Evolutionary conservation across 2,888 invertebrate species (phyloP).

Genomic region (Neria commutata): DNA sequence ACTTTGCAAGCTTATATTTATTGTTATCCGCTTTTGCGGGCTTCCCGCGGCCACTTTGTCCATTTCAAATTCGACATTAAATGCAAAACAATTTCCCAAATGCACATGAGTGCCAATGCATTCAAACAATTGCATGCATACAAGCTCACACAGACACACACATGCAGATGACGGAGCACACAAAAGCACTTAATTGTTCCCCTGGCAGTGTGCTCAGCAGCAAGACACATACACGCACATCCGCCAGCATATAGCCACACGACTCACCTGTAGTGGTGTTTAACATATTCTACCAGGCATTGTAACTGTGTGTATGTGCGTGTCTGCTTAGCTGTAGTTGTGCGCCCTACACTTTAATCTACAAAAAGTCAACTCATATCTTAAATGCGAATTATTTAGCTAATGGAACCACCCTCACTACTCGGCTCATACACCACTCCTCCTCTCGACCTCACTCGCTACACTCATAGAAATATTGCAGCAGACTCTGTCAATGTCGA

Average conservation of each 20-base stretch:
- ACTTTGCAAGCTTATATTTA: not conserved
- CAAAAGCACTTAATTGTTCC: constrained; percentile 43
- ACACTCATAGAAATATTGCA: too few species aligned
- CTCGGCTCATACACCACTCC: not conserved
- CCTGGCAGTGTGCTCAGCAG: constrained; percentile 27
- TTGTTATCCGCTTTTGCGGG: not conserved
- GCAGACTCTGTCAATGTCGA: too few species aligned
- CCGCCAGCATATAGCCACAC: not conserved
- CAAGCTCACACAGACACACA: constrained; percentile 7
- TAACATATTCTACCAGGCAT: constrained; percentile 9
- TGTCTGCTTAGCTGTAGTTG: not conserved
- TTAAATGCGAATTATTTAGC: constrained; percentile 7
- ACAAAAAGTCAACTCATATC: not conserved
- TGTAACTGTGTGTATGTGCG: constrained; percentile 7
- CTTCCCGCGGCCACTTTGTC: not conserved
- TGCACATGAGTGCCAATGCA: constrained; percentile 28
- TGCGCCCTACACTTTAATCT: not conserved
- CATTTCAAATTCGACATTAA: constrained; percentile 43
- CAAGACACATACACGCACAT: not conserved
- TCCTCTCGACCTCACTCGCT: too few species aligned
- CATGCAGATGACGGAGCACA: constrained; percentile 22
- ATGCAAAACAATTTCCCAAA: constrained; percentile 54
- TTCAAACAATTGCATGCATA: constrained; percentile 14
- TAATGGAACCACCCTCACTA: constrained; percentile 7
- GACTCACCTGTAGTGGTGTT: constrained; percentile 26